Evolutionary conservation across 1,140 invertebrate genomes (phyloP).

Genomic region (Neuroterus valhalla): DNA sequence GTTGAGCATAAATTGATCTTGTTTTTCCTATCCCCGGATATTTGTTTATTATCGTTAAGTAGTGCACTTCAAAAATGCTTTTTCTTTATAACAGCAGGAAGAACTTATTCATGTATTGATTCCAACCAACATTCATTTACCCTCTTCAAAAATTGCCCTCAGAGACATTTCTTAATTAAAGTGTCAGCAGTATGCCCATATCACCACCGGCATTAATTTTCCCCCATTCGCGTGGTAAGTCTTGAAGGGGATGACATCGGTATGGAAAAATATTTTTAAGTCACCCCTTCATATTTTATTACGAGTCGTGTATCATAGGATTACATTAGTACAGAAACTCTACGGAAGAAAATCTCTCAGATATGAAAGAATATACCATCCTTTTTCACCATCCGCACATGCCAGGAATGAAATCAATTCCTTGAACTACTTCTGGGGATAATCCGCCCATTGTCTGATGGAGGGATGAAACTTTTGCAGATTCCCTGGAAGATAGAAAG

Average conservation of each 20-base stretch:
- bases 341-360: background rate
- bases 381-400: constrained; percentile 35
- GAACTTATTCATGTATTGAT: no score
- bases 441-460: constrained; percentile 37
- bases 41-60: no score
- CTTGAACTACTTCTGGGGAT: constrained; percentile 40
- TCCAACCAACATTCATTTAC: no score
- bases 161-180: background rate
- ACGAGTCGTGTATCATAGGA: constrained; percentile 45
- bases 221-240: background rate
- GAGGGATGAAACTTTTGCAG: constrained; percentile 27
- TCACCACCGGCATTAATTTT: background rate
- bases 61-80: no score
- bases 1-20: no score
- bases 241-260: background rate
- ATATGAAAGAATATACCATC: background rate
- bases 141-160: background rate
- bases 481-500: constrained; percentile 40
- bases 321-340: constrained; percentile 33
- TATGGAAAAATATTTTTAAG: constrained; percentile 25
- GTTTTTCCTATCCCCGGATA: no score
- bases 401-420: constrained; percentile 46
- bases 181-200: background rate
- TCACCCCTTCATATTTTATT: constrained; percentile 43
- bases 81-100: no score